phyloP scores from a whole-genome alignment of 2,888 invertebrate genomes.

The Sarcophaga rosellei region DNA sequence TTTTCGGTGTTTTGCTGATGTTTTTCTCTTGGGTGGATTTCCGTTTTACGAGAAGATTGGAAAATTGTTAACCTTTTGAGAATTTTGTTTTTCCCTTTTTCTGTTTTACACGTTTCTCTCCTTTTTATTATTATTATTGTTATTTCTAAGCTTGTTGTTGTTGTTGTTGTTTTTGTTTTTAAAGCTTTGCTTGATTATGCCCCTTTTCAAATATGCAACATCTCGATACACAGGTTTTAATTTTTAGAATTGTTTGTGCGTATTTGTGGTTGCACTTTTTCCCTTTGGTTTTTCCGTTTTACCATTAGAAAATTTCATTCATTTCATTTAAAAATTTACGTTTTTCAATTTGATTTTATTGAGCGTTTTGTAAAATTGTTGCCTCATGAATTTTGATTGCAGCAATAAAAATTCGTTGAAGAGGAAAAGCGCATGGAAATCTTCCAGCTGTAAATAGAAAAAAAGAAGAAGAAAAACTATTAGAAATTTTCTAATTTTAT shows the following conservation, averaged over 20 bases:
- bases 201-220: too few relatives aligned
- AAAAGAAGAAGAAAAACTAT: not conserved
- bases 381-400: slow-evolving; percentile 47
- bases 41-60: slow-evolving; percentile 1
- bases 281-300: not conserved
- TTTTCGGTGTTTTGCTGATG: too few relatives aligned
- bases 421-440: slow-evolving; percentile 2
- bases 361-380: slow-evolving; percentile 35
- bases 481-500: slow-evolving; percentile 5
- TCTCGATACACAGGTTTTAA: too few relatives aligned
- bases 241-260: not conserved
- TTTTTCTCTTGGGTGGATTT: slow-evolving; percentile 2
- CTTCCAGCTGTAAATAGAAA: slow-evolving; percentile 40
- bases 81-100: slow-evolving; percentile 8
- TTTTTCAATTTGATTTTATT: slow-evolving; percentile 30
- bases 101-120: not conserved
- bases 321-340: slow-evolving; percentile 6
- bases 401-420: slow-evolving; percentile 36
- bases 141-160: too few relatives aligned
- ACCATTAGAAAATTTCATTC: not conserved
- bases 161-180: too few relatives aligned
- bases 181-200: too few relatives aligned
- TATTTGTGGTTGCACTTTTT: not conserved
- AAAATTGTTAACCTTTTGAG: not conserved
- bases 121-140: too few relatives aligned